These are phyloP conservation scores for Hydrolagus colliei DNA, from an alignment of 2,797 vertebrate species.

Conservation along the genomic window DNA sequence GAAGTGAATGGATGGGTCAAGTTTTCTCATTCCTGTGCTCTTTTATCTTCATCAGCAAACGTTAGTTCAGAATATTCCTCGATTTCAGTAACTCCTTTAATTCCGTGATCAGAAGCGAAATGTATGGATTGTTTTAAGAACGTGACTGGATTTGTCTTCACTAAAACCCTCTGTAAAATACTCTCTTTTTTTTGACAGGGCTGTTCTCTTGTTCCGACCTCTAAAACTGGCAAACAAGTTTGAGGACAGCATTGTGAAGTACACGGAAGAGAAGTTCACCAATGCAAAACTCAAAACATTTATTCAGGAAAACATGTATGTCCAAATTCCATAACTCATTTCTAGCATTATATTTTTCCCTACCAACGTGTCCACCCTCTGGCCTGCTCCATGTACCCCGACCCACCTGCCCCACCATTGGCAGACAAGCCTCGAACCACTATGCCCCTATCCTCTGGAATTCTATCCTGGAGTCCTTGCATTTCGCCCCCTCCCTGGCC, in stretches of 20 bases:
- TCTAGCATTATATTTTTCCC: no score
- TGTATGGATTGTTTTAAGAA: neutral
- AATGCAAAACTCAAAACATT: slow-evolving; percentile 84
- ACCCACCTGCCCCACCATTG: no score
- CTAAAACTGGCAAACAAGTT: slow-evolving; percentile 78
- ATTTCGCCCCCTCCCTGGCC: no score
- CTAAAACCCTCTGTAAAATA: neutral
- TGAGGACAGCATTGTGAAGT: slow-evolving; percentile 71
- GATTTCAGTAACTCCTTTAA: no score
- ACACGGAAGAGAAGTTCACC: slow-evolving; percentile 71
- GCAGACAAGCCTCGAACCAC: no score
- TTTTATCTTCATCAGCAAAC: neutral
- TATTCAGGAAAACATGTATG: slow-evolving; percentile 92
- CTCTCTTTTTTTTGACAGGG: slow-evolving; percentile 52
- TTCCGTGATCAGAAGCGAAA: neutral
- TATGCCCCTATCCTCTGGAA: no score
- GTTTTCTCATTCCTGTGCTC: neutral
- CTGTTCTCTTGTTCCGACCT: slow-evolving; percentile 79
- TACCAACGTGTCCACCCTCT: no score
- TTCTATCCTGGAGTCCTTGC: no score
- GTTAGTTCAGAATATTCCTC: neutral
- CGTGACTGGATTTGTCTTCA: neutral
- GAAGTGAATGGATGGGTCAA: neutral
- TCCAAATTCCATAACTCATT: slow-evolving; percentile 33
- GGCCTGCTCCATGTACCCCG: no score